Conservation (phyloP, 2,113 vertebrate species). For the Malurus melanocephalus region DNA sequence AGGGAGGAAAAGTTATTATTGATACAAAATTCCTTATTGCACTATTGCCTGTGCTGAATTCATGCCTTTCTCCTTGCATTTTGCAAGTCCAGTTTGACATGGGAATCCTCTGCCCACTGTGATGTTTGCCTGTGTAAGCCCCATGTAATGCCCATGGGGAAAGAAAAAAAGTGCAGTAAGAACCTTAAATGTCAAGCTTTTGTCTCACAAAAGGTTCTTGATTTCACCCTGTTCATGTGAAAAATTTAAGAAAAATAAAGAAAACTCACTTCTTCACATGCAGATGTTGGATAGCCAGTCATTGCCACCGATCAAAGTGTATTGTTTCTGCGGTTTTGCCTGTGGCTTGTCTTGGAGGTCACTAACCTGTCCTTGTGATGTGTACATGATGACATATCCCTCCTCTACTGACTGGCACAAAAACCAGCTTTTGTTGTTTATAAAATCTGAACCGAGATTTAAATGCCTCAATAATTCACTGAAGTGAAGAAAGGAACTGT, state of each 20-base stretch:
- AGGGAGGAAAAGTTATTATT: neutral
- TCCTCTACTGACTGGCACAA: neutral
- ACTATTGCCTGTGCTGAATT: neutral
- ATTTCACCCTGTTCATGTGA: neutral
- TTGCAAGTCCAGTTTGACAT: neutral
- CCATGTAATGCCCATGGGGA: neutral
- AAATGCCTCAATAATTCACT: neutral
- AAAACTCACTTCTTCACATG: neutral
- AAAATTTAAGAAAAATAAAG: neutral
- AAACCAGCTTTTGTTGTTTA: neutral
- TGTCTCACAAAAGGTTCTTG: neutral
- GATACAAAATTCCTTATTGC: neutral
- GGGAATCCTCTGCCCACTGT: neutral
- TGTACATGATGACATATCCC: neutral
- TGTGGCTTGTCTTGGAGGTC: neutral
- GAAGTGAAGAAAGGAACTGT: neutral
- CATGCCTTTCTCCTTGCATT: neutral
- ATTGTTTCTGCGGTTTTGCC: neutral
- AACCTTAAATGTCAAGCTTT: neutral
- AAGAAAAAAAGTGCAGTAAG: neutral
- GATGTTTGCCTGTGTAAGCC: neutral
- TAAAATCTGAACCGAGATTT: neutral
- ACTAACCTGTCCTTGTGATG: neutral
- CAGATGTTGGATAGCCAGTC: neutral
- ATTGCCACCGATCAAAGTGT: neutral